Conservation (phyloP, 2,797 vertebrate genomes). For the Glossophaga mutica region DNA sequence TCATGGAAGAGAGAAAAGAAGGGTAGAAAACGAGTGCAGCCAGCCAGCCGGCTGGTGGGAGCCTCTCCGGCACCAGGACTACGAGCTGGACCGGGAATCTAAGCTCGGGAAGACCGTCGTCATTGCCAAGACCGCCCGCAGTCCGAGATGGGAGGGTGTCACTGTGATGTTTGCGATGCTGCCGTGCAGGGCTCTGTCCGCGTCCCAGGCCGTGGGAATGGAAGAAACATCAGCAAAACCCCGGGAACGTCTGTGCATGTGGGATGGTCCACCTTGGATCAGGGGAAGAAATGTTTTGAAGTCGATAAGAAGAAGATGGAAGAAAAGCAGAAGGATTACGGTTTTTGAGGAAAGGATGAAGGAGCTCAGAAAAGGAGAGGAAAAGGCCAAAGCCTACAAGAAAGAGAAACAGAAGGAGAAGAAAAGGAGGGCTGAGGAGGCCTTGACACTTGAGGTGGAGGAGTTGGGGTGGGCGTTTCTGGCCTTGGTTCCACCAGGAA, state of each 20-base stretch:
- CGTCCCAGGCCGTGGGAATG: too few relatives aligned
- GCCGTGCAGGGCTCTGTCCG: too few relatives aligned
- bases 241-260: constrained; percentile 98
- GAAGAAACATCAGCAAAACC: constrained; percentile 90
- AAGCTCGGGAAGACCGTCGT: background rate
- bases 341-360: constrained; percentile 98
- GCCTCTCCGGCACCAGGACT: background rate
- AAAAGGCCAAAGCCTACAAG: constrained; percentile 97
- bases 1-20: background rate
- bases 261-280: constrained; percentile 95
- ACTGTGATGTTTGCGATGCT: background rate
- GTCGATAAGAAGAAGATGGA: constrained; percentile 97
- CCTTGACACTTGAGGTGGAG: constrained; percentile 93
- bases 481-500: constrained; percentile 96
- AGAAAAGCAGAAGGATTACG: constrained; percentile 98
- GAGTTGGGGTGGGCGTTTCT: constrained; percentile 96
- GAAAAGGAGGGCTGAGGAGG: constrained; percentile 95
- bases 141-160: too few relatives aligned
- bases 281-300: constrained; percentile 97
- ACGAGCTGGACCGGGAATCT: background rate
- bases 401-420: constrained; percentile 97
- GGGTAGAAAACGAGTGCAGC: background rate
- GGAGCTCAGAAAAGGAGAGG: constrained; percentile 96
- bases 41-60: too few relatives aligned
- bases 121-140: too few relatives aligned